Evolutionary conservation across 2,797 vertebrate species (phyloP).

Genomic region (Falco cherrug): DNA sequence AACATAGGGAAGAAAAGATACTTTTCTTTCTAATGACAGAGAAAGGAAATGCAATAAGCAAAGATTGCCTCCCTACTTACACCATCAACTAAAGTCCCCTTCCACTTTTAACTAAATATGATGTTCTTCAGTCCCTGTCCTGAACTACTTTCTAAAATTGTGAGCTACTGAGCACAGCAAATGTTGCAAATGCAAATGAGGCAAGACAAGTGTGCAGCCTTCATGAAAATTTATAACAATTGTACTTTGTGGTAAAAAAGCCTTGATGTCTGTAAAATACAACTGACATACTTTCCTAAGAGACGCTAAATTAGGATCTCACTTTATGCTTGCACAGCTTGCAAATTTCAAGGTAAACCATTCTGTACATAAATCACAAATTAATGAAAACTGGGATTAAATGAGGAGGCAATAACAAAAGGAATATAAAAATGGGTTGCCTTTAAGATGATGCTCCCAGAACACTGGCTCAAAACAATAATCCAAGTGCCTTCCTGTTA

Average conservation of each 20-base stretch:
- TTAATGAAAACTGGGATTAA: background rate
- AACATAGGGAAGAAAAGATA: background rate
- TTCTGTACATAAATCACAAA: background rate
- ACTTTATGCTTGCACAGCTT: background rate
- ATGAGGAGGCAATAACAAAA: background rate
- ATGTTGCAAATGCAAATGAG: background rate
- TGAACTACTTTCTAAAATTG: background rate
- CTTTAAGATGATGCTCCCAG: background rate
- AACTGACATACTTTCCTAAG: background rate
- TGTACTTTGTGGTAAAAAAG: background rate
- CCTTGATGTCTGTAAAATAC: background rate
- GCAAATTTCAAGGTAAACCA: background rate
- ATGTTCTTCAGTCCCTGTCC: background rate
- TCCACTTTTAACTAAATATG: background rate
- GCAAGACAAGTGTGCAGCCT: background rate
- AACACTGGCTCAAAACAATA: background rate
- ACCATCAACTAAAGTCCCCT: background rate
- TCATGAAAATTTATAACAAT: background rate
- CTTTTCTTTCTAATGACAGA: background rate
- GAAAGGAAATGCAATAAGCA: background rate
- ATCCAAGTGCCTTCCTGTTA: background rate
- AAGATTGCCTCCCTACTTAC: background rate
- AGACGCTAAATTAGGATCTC: background rate
- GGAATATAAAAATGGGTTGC: background rate
- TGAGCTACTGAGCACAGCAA: background rate